These are phyloP conservation scores for Koerneria pararmatus DNA, from an alignment of 2,888 invertebrate species.

Conservation along the genomic window DNA sequence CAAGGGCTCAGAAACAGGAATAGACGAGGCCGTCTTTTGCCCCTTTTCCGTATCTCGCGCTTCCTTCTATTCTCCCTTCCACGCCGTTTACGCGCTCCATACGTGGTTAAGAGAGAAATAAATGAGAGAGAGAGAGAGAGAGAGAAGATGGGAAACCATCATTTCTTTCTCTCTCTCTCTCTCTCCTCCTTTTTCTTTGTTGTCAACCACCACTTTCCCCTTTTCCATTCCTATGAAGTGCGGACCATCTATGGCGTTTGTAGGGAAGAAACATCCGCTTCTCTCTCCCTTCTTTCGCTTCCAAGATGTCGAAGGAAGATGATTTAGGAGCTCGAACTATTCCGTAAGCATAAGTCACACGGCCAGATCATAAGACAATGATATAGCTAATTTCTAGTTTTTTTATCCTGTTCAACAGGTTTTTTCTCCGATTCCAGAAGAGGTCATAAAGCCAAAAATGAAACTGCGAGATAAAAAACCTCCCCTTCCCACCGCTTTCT, in stretches of 20 bases:
- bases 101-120: neutral
- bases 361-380: no score
- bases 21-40: neutral
- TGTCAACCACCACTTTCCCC: neutral
- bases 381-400: no score
- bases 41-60: neutral
- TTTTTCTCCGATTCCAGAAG: neutral
- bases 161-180: neutral
- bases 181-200: neutral
- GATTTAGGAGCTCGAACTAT: no score
- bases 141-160: constrained; percentile 7
- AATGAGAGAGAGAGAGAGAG: constrained; percentile 10
- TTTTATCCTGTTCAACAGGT: neutral
- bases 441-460: neutral
- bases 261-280: constrained; percentile 8
- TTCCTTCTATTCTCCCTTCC: neutral
- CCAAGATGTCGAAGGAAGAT: no score
- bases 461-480: neutral
- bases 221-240: no score
- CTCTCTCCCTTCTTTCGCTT: neutral
- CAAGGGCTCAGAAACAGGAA: constrained; percentile 14
- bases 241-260: no score
- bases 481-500: no score
- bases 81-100: no score
- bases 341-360: no score